phyloP scores from a whole-genome alignment of 2,797 vertebrate species.

The Pseudomugil tenellus region DNA sequence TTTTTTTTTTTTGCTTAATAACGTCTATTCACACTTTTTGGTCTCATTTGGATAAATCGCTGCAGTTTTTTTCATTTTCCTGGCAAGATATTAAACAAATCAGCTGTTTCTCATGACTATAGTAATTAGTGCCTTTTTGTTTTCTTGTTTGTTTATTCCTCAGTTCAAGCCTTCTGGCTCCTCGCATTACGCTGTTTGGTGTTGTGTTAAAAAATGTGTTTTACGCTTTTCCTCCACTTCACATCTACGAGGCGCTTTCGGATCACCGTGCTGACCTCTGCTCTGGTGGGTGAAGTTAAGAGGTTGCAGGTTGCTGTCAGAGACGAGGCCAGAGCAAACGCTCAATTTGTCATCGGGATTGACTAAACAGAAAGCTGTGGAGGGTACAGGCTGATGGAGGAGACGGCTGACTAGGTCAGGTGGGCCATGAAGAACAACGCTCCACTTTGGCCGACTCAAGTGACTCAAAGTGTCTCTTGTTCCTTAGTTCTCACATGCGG shows the following conservation, averaged over 20 bases:
- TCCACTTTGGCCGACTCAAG: constrained; percentile 53
- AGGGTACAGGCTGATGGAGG: constrained; percentile 55
- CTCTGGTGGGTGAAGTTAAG: constrained; percentile 51
- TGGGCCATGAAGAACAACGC: constrained; percentile 46
- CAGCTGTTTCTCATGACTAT: not conserved
- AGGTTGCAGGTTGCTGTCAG: constrained; percentile 62
- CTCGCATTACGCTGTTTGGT: constrained; percentile 4
- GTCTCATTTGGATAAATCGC: not conserved
- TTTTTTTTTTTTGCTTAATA: not conserved
- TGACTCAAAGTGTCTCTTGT: constrained; percentile 58
- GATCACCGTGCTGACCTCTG: constrained; percentile 15
- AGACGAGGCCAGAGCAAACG: constrained; percentile 66
- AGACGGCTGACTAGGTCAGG: constrained; percentile 49
- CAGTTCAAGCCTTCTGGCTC: constrained; percentile 36
- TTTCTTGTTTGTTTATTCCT: constrained; percentile 30
- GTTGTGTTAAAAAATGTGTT: constrained; percentile 27
- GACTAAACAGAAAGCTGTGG: constrained; percentile 58
- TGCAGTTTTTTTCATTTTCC: not conserved
- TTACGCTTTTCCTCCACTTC: constrained; percentile 26
- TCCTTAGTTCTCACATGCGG: constrained; percentile 47
- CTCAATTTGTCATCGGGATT: constrained; percentile 64
- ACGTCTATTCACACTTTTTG: too few species aligned
- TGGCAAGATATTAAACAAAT: not conserved
- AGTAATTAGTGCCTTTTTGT: constrained; percentile 58
- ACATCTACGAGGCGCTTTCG: constrained; percentile 24